phyloP scores from a whole-genome alignment of 2,888 invertebrate species.

The Drosophila cracens region DNA sequence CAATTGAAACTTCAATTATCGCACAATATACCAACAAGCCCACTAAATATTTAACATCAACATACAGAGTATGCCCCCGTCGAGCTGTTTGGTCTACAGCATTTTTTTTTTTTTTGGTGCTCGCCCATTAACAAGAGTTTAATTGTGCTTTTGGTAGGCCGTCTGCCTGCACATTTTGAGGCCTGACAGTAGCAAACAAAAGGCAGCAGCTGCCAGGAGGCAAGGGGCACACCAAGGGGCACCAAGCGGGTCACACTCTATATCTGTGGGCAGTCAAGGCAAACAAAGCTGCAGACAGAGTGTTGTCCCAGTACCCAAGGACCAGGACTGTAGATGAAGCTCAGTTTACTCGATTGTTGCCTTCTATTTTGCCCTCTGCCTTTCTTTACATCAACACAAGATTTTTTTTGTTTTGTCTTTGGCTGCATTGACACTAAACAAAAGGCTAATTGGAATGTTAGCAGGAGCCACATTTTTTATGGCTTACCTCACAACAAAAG shows the following conservation, averaged over 20 bases:
- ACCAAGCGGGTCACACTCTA: neutral
- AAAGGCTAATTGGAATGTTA: slow-evolving; percentile 76
- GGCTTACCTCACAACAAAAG: slow-evolving; percentile 36
- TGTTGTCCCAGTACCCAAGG: slow-evolving; percentile 23
- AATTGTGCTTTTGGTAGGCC: slow-evolving; percentile 49
- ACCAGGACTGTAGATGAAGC: slow-evolving; percentile 48
- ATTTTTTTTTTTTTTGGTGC: slow-evolving; percentile 30
- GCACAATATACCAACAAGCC: neutral
- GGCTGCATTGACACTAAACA: slow-evolving; percentile 73
- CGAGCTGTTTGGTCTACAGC: neutral
- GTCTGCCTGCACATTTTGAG: slow-evolving; percentile 28
- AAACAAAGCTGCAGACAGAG: slow-evolving; percentile 57
- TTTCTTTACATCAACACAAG: neutral
- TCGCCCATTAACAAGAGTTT: slow-evolving; percentile 60
- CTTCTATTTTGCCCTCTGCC: neutral
- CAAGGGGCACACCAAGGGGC: neutral
- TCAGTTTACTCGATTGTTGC: slow-evolving; percentile 49
- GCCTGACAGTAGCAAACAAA: slow-evolving; percentile 62
- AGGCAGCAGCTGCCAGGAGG: slow-evolving; percentile 41
- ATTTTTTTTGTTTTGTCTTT: slow-evolving; percentile 29
- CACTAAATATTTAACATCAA: neutral
- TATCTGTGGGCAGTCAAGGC: slow-evolving; percentile 30
- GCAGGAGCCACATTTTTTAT: slow-evolving; percentile 54
- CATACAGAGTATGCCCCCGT: neutral
- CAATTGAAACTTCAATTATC: neutral